phyloP scores from a whole-genome alignment of 1,140 invertebrate genomes.

The Pantala flavescens region DNA sequence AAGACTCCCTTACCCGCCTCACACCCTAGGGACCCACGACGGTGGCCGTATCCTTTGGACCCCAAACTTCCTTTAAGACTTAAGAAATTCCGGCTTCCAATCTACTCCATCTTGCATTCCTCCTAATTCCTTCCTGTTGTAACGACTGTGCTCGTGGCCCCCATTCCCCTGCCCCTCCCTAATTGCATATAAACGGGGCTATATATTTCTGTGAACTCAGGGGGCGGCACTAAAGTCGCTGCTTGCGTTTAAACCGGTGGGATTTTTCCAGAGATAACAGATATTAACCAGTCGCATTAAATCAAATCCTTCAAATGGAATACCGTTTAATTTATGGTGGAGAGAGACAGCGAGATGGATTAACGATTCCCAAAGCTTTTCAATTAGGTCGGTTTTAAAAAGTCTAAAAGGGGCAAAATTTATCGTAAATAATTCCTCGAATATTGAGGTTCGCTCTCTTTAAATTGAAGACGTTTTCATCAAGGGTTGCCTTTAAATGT shows the following conservation, averaged over 20 bases:
- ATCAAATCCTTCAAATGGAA: neutral
- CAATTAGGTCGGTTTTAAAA: too few relatives aligned
- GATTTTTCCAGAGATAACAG: neutral
- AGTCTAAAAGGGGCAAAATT: too few relatives aligned
- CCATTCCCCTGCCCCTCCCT: neutral
- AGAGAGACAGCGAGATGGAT: too few relatives aligned
- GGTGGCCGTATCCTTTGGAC: too few relatives aligned
- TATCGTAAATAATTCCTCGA: too few relatives aligned
- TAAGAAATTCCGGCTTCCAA: neutral
- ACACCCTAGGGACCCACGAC: too few relatives aligned
- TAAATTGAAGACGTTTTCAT: too few relatives aligned
- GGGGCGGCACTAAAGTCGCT: neutral
- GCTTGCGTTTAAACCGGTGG: neutral
- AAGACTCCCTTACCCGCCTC: too few relatives aligned
- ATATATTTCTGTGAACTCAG: neutral
- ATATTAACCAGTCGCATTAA: neutral
- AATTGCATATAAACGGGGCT: neutral
- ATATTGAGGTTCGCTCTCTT: too few relatives aligned
- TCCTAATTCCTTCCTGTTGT: neutral
- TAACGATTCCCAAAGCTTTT: too few relatives aligned
- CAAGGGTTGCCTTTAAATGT: too few relatives aligned
- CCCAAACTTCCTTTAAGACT: neutral
- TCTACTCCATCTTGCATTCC: neutral
- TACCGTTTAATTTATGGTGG: slow-evolving; percentile 7
- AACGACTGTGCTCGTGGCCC: neutral